Percentiles rank a stretch among this genome's conserved stretches.
Evolutionary conservation across 2,888 invertebrate genomes (phyloP).

Genomic region (Lordiphosa fenestrarum): DNA sequence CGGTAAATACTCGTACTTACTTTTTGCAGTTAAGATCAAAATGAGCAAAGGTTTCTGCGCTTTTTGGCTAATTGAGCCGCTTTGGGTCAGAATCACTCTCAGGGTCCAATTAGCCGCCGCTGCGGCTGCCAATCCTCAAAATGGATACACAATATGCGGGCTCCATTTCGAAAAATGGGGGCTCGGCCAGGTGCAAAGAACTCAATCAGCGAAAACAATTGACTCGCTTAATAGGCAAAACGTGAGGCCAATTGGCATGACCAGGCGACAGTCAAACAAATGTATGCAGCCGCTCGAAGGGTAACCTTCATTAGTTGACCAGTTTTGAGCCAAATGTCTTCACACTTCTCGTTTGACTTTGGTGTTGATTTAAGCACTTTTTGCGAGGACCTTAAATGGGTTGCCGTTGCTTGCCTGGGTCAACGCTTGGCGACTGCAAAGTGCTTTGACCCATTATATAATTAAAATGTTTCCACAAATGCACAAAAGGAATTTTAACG

Average conservation of each 20-base stretch:
- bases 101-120: conserved; percentile 40
- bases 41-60: conserved; percentile 43
- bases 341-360: neutral
- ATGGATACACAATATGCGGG: conserved; percentile 37
- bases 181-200: conserved; percentile 67
- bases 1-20: conserved; percentile 60
- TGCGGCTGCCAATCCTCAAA: conserved; percentile 17
- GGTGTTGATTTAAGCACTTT: neutral
- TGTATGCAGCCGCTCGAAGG: too few relatives aligned
- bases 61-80: conserved; percentile 20
- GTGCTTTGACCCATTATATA: conserved; percentile 41
- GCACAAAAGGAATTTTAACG: conserved; percentile 51
- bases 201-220: conserved; percentile 69
- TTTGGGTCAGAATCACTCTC: conserved; percentile 9
- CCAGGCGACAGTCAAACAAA: conserved; percentile 42
- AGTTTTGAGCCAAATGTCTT: too few relatives aligned
- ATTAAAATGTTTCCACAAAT: conserved; percentile 52
- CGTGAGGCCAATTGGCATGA: conserved; percentile 73
- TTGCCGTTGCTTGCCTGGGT: neutral
- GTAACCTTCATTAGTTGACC: too few relatives aligned
- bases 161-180: conserved; percentile 17
- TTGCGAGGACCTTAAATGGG: too few relatives aligned
- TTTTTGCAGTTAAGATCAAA: conserved; percentile 65
- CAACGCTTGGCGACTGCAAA: neutral
- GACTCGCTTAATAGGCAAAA: conserved; percentile 73